Base-by-base conservation (phyloP, 2,797 vertebrate species). In the Etheostoma nigrum region DNA sequence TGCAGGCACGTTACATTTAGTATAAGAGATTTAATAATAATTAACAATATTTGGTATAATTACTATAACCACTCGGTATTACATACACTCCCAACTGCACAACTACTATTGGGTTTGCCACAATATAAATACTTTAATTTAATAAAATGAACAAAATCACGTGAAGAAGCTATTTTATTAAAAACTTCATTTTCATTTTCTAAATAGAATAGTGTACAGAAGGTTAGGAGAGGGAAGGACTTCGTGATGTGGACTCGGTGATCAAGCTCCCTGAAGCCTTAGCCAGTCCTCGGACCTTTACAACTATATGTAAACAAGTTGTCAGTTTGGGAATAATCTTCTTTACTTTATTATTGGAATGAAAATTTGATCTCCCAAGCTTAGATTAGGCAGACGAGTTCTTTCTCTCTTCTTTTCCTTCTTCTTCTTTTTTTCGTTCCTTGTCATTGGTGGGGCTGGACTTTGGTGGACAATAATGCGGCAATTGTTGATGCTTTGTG, bases 401-500 rank as follows among this genome's bases (percentile, higher is more conserved):
- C 89, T 84, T 86, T 89, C 30, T 70, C 65, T 61, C 64, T 51
- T 76, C 73, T 67, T 68, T 52, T 63, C 12, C 36, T 40, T 40
- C 36, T 40, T 11, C 10, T 11, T 40, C 36, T 36, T 74, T 52
- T 54, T 44, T 27, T 27, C 78, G 72, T 91, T 91, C 92, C 96
- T 96, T 96, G 92, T 96, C 95, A 92, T 93, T 95, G 95, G 93
- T 96, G 94, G 95, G 96, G 96, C 96, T 95, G 96, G 95, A 97
- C 96, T 96, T 96, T 96, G 96, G 95, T 96, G 96, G 97, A 98
- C 96, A 97, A 99, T 98, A 98, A 98, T 97, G 96, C 97, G 92
- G 95, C 97, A 97, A 99, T 99, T 99, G 97, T 99, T 94, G 96
- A 97, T 97, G 97, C 95, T 96, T 97, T 97, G 96, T 99, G 98